Percentiles rank a stretch among this genome's conserved stretches.
Evolutionary conservation across 2,888 invertebrate species (phyloP).

Genomic region (Lepidocyrtinus sp.): DNA sequence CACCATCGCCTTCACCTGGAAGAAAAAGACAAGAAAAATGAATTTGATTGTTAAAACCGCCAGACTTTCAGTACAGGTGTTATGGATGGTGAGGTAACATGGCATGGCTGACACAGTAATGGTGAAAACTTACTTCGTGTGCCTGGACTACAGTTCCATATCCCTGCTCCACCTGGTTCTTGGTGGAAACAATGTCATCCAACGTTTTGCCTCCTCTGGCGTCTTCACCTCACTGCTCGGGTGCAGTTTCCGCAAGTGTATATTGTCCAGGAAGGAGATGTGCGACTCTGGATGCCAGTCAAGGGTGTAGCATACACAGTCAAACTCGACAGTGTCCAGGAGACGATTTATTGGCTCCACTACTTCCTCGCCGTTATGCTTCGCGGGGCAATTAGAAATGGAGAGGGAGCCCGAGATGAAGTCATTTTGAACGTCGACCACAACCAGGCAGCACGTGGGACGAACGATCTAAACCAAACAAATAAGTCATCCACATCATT

Average conservation of each 20-base stretch:
- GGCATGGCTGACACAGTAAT: too few relatives aligned
- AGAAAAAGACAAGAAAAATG: not conserved
- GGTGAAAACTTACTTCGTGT: conserved; percentile 75
- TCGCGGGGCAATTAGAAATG: conserved; percentile 93
- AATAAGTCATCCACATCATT: too few relatives aligned
- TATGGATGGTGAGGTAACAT: too few relatives aligned
- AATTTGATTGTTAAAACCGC: too few relatives aligned
- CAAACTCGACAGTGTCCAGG: conserved; percentile 86
- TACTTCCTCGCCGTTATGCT: conserved; percentile 91
- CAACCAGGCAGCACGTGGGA: conserved; percentile 89
- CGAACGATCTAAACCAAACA: conserved; percentile 79
- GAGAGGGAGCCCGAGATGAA: conserved; percentile 95
- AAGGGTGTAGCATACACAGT: conserved; percentile 91
- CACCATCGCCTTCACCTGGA: conserved; percentile 82
- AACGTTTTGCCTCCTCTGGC: conserved; percentile 83
- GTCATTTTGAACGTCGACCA: conserved; percentile 98
- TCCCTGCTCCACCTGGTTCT: conserved; percentile 81
- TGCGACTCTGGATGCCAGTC: conserved; percentile 99
- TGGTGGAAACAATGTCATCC: conserved; percentile 87
- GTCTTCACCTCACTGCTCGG: conserved; percentile 75
- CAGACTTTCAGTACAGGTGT: too few relatives aligned
- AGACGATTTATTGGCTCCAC: conserved; percentile 92
- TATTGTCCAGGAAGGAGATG: conserved; percentile 96
- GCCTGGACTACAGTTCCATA: conserved; percentile 88
- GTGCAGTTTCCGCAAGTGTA: conserved; percentile 82